These are phyloP conservation scores for Crossocerus cetratus DNA, from an alignment of 2,888 invertebrate genomes.

Conservation along the genomic window DNA sequence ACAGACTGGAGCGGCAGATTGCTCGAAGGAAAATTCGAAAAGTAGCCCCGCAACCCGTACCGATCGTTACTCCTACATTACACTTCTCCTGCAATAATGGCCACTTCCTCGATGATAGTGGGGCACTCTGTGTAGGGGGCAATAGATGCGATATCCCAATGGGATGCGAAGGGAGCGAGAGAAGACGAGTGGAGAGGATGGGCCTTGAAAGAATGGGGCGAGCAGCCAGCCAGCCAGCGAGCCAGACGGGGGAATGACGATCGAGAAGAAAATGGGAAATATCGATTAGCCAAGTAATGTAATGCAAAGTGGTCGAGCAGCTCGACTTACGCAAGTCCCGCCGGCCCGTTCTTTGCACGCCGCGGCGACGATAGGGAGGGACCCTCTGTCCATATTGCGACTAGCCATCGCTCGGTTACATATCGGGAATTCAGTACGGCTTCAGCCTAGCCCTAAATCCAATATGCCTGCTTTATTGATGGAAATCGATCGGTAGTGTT, in stretches of 20 bases:
- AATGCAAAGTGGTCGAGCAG: slow-evolving; percentile 9
- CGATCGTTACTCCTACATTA: slow-evolving; percentile 43
- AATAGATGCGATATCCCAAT: slow-evolving; percentile 32
- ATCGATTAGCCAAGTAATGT: slow-evolving; percentile 28
- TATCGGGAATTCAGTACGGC: slow-evolving; percentile 47
- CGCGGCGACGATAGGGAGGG: slow-evolving; percentile 24
- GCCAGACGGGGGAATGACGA: background rate
- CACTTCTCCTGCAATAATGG: slow-evolving; percentile 39
- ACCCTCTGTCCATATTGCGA: slow-evolving; percentile 31
- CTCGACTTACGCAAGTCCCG: slow-evolving; percentile 23
- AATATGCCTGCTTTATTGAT: slow-evolving; percentile 66
- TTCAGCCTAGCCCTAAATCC: slow-evolving; percentile 64
- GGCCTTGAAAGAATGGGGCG: background rate
- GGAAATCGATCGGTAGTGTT: slow-evolving; percentile 56
- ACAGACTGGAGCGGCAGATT: background rate
- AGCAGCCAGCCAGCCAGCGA: background rate
- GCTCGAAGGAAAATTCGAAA: background rate
- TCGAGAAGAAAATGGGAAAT: slow-evolving; percentile 29
- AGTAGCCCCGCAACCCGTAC: slow-evolving; percentile 26
- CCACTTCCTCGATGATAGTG: slow-evolving; percentile 39
- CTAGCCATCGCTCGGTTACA: slow-evolving; percentile 38
- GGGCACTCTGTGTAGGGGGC: slow-evolving; percentile 31
- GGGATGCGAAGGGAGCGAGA: background rate
- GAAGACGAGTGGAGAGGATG: background rate
- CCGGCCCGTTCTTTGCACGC: slow-evolving; percentile 2